Evolutionary conservation across 2,797 vertebrate genomes (phyloP), one percentile per base, ranked within the genome.

Genomic region (Percopsis omiscomaycus): DNA sequence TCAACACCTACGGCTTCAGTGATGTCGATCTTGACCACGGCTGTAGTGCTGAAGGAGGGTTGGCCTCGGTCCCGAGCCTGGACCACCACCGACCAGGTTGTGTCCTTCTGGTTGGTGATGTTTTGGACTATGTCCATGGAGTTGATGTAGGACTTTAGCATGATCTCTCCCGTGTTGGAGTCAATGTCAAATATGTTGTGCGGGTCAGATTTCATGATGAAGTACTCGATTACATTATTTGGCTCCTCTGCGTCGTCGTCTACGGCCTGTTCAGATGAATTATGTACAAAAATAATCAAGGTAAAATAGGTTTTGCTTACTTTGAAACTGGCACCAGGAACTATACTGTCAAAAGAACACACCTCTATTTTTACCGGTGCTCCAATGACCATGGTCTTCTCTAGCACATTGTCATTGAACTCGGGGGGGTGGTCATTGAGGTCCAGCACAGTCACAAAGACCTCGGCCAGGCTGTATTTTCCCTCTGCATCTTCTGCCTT

Each of bases 201-300:
- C 0, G 98, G 98, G 62, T 99, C 96, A 2, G 93, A 92, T 64
- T 93, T 96, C 93, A 95, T 98, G 84, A 99, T 98, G 83, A 96
- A 93, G 61, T 99, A 98, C 83, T 98, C 95, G 1, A 99, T 96
- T 1, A 99, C 88, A 42, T 99, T 99, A 87, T 99, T 98, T 47
- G 98, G 98, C 13, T 98, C 92, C 68, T 98, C 96, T 44, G 96
- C 96, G 28, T 99, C 97, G 32, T 95, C 93, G 55, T 99, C 98
- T 48, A 92, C 89, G 62, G 96, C 98, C 97, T 99, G 82, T 58
- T 54, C 2, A 68, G 13, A 16, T 5, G 14, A 0, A 87, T 92
- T 76, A 51, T 27, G 1, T 14, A 1, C 52, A n/a, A 0, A 0
- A 49, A 16, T 90, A 59, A 90, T 86, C 0, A 87, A 91, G 55